phyloP scores from a whole-genome alignment of 2,113 vertebrate genomes.

The Neodontobutis hainanensis region DNA sequence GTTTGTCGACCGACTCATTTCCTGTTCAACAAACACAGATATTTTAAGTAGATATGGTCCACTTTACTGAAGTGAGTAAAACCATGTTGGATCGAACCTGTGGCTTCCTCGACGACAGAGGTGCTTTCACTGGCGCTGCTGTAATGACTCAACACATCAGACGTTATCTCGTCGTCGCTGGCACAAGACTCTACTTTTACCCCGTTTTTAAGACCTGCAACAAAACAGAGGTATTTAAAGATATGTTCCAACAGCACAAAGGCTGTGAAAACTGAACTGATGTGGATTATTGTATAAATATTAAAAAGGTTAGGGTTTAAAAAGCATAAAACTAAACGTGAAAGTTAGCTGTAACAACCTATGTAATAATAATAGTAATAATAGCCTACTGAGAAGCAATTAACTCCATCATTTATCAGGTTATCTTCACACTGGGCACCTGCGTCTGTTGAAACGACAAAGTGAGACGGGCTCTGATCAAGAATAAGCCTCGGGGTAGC shows the following conservation, averaged over 20 bases:
- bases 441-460: no score
- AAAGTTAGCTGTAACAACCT: no score
- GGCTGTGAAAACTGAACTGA: no score
- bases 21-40: slow-evolving; percentile 68
- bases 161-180: slow-evolving; percentile 90
- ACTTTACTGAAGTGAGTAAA: background rate
- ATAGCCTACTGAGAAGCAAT: no score
- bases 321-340: no score
- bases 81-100: slow-evolving; percentile 72
- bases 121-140: slow-evolving; percentile 89
- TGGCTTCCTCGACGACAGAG: slow-evolving; percentile 83
- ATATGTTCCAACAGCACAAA: no score
- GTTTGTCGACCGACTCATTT: slow-evolving; percentile 83
- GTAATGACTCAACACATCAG: slow-evolving; percentile 87
- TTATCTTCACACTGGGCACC: no score
- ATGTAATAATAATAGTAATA: no score
- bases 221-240: background rate
- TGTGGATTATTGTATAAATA: no score
- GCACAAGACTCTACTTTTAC: slow-evolving; percentile 82
- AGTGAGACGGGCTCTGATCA: no score
- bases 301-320: no score
- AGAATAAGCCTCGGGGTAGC: slow-evolving; percentile 19
- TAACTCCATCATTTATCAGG: no score
- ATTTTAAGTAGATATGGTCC: background rate
- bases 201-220: slow-evolving; percentile 78